Base-by-base conservation (phyloP, 1,140 invertebrate species). In the Nasonia giraulti region DNA sequence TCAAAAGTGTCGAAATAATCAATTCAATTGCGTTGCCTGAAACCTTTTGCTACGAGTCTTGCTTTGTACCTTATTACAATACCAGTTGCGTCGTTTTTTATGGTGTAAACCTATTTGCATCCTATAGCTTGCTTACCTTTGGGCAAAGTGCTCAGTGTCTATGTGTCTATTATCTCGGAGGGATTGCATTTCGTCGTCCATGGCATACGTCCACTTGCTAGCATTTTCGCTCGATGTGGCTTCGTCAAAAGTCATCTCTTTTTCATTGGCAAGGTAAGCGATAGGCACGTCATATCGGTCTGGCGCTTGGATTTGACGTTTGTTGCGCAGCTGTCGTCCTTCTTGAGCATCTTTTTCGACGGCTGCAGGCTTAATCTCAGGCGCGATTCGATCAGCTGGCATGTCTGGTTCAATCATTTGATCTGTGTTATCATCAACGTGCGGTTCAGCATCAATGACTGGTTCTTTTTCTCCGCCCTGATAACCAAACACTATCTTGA, bases 81-180 rank as follows among this genome's bases (percentile, higher is more conserved):
- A 73, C 87, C 85, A 68, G 88, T 74, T 71, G 71, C 75, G 74
- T 86, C 73, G 11, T 62, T 23, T 80, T 91, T 90, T 10, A 88
- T 50, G 55, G 85, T 88, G 50, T 88, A 92, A 0, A 93, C 89
- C 91, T 90, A 93, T 75, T 87, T 87, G 73, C 80, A 88, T 17
- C 87, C 83, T 7, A 91, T 85, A 2, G 33, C 47, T 62, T 76
- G 69, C 17, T 62, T 75, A n/a, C 31, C 33, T 17, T 17, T n/a
- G 4, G 86, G 78, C 27, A 62, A 17, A 10, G 14, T 81, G 2
- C 44, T n/a, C 17, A 66, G 55, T 10, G 17, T 78, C 85, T 83
- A 86, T 2, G 82, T 82, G 20, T 86, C n/a, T 44, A 27, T 87
- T 87, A 50, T 85, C 31, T 8, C 69, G 31, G 10, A 84, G 33